Evolutionary conservation across 2,888 invertebrate species (phyloP).

Genomic region (Acleris emargana): DNA sequence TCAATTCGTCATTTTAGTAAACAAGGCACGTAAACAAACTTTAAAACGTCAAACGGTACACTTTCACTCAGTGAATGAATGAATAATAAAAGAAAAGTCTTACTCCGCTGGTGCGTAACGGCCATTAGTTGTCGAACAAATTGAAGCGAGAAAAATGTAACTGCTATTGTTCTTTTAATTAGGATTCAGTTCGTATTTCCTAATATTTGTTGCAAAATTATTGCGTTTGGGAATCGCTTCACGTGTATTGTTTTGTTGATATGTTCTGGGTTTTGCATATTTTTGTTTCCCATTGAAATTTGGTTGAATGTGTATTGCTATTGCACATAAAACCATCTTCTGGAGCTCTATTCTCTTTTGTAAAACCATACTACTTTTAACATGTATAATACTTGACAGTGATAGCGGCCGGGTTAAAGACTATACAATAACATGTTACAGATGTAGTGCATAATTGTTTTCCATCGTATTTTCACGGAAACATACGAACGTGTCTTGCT

Average conservation of each 20-base stretch:
- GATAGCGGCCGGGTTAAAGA: no score
- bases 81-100: constrained; percentile 64
- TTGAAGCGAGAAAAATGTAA: constrained; percentile 26
- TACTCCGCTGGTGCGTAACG: constrained; percentile 55
- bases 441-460: no score
- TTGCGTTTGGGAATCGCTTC: constrained; percentile 10
- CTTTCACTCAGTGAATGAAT: constrained; percentile 71
- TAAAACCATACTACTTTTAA: no score
- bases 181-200: constrained; percentile 9
- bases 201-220: constrained; percentile 13
- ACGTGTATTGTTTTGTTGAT: background rate
- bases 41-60: constrained; percentile 64
- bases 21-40: constrained; percentile 67
- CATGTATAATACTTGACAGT: no score
- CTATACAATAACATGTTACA: no score
- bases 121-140: constrained; percentile 28
- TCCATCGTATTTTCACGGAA: no score
- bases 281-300: background rate
- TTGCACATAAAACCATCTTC: no score
- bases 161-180: constrained; percentile 27
- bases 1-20: constrained; percentile 47
- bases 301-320: no score
- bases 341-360: no score
- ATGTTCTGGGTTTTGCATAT: background rate
- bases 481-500: no score